Evolutionary conservation across 2,888 invertebrate species (phyloP).

Genomic region (Myopa testacea): DNA sequence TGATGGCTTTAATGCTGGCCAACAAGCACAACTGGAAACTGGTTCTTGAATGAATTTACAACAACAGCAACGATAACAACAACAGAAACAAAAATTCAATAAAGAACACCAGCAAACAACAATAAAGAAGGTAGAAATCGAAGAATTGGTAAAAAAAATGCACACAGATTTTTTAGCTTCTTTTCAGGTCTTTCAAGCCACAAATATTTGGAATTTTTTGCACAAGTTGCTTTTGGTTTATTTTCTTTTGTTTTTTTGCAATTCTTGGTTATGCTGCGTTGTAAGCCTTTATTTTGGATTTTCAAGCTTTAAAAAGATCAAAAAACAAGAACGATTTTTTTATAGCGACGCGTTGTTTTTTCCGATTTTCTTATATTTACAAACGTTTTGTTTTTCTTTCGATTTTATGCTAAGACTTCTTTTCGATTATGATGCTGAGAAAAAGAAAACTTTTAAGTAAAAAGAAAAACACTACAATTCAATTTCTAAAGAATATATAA

Average conservation of each 20-base stretch:
- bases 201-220: conserved; percentile 38
- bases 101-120: conserved; percentile 16
- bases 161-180: conserved; percentile 26
- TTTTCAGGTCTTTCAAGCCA: conserved; percentile 25
- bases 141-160: conserved; percentile 10
- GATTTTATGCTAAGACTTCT: conserved; percentile 12
- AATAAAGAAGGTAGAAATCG: conserved; percentile 1
- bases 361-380: neutral
- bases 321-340: neutral
- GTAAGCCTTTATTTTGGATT: conserved; percentile 4
- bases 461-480: neutral
- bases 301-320: neutral
- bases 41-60: conserved; percentile 60
- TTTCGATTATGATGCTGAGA: conserved; percentile 42
- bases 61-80: conserved; percentile 47
- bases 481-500: neutral
- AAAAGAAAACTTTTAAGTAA: neutral
- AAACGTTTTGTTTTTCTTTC: conserved; percentile 14
- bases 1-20: conserved; percentile 33
- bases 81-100: conserved; percentile 18
- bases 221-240: conserved; percentile 41
- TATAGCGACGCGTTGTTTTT: neutral
- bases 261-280: conserved; percentile 36
- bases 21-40: conserved; percentile 50
- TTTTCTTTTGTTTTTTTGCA: conserved; percentile 42